These are phyloP conservation scores for Leuciscus idus DNA, from an alignment of 2,113 vertebrate genomes.

Conservation along the genomic window DNA sequence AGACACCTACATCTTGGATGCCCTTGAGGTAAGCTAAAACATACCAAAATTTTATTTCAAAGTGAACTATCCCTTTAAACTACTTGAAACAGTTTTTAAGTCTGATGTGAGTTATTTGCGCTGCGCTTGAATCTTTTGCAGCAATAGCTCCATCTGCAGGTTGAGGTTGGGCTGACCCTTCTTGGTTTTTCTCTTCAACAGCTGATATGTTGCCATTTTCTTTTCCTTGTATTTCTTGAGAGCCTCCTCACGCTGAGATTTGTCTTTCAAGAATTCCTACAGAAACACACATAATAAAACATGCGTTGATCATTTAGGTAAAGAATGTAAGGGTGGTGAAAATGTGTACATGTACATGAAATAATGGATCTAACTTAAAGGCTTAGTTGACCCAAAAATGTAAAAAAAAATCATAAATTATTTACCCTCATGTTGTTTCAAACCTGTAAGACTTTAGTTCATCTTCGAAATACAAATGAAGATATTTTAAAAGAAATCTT, in stretches of 20 bases:
- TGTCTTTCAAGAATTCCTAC: slow-evolving; percentile 84
- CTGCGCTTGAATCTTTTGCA: slow-evolving; percentile 88
- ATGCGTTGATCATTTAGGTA: not conserved
- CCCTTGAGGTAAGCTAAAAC: too few species aligned
- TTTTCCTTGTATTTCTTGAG: slow-evolving; percentile 86
- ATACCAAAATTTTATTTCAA: too few species aligned
- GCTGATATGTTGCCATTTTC: slow-evolving; percentile 87
- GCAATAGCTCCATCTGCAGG: slow-evolving; percentile 92
- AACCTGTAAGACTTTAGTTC: too few species aligned
- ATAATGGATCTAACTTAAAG: not conserved
- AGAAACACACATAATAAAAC: not conserved
- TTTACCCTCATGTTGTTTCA: too few species aligned
- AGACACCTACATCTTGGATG: too few species aligned
- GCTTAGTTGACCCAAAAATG: too few species aligned
- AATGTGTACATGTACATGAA: not conserved
- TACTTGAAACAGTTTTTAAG: too few species aligned
- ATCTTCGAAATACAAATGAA: too few species aligned
- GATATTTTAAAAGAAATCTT: too few species aligned
- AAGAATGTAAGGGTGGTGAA: not conserved
- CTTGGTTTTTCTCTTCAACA: slow-evolving; percentile 91
- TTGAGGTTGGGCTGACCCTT: slow-evolving; percentile 97
- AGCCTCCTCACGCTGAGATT: slow-evolving; percentile 84
- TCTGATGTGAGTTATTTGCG: slow-evolving; percentile 58
- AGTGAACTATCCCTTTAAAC: too few species aligned
- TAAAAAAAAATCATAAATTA: too few species aligned